Conservation (phyloP, 2,797 vertebrate species). For the Merluccius polli region DNA sequence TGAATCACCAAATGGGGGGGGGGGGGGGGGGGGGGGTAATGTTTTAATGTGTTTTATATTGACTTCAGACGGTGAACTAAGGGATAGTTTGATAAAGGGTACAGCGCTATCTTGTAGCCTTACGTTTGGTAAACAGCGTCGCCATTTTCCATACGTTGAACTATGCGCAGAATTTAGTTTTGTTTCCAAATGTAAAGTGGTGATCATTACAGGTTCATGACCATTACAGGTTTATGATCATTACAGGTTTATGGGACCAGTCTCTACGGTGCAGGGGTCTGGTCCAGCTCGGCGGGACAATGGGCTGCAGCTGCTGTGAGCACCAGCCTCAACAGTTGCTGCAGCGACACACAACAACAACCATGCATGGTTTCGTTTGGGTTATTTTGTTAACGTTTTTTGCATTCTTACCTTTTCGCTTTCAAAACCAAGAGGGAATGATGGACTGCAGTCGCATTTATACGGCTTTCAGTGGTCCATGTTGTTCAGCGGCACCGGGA, state of each 20-base stretch:
- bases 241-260: too few species aligned
- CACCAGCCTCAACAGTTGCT: conserved; percentile 22
- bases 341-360: conserved; percentile 4
- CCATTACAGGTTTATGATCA: not conserved
- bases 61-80: not conserved
- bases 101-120: not conserved
- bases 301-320: conserved; percentile 49
- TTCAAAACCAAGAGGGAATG: conserved; percentile 28
- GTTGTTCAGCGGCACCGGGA: not conserved
- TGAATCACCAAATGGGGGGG: not conserved
- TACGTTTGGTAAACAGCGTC: conserved; percentile 28
- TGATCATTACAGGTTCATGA: not conserved
- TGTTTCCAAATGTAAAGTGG: not conserved
- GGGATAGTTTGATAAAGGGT: not conserved
- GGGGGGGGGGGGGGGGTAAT: too few species aligned
- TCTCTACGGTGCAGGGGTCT: not conserved
- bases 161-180: not conserved
- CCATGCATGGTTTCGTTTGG: too few species aligned
- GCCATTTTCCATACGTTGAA: conserved; percentile 38
- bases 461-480: conserved; percentile 47
- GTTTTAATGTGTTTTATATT: not conserved
- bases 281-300: conserved; percentile 43
- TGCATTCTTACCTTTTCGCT: conserved; percentile 57
- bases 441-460: conserved; percentile 61
- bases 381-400: too few species aligned